Conservation (phyloP, 1,140 invertebrate genomes). For the Temnothorax longispinosus region DNA sequence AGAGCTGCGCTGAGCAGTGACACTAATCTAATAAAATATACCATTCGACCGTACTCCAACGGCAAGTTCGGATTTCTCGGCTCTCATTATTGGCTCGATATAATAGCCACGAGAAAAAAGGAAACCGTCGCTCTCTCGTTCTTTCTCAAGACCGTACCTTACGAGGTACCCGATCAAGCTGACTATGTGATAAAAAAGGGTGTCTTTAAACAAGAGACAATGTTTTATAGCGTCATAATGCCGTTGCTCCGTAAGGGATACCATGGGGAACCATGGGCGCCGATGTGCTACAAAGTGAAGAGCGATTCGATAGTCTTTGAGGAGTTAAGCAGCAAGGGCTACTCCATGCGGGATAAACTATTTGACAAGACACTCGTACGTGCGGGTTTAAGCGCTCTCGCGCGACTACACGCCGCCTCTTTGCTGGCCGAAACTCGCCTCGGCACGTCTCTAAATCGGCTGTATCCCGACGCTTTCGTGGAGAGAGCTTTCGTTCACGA, state of each 20-base stretch:
- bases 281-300: conserved; percentile 83
- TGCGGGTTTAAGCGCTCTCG: conserved; percentile 85
- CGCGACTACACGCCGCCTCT: conserved; percentile 86
- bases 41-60: conserved; percentile 74
- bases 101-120: conserved; percentile 57
- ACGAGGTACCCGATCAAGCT: conserved; percentile 78
- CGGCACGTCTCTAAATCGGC: conserved; percentile 78
- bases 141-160: conserved; percentile 86
- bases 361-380: conserved; percentile 85
- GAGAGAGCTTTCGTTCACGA: conserved; percentile 84
- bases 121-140: conserved; percentile 73
- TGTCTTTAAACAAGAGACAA: conserved; percentile 85
- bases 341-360: conserved; percentile 78
- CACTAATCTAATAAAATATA: conserved; percentile 68
- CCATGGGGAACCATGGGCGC: conserved; percentile 75
- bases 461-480: conserved; percentile 83
- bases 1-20: conserved; percentile 57
- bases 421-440: conserved; percentile 85
- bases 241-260: conserved; percentile 79
- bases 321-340: conserved; percentile 82
- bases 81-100: conserved; percentile 81
- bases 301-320: conserved; percentile 84
- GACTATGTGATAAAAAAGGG: conserved; percentile 84
- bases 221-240: conserved; percentile 83
- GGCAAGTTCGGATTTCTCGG: conserved; percentile 86